Evolutionary conservation across 2,113 vertebrate genomes (phyloP).

Genomic region (Penelope pileata): DNA sequence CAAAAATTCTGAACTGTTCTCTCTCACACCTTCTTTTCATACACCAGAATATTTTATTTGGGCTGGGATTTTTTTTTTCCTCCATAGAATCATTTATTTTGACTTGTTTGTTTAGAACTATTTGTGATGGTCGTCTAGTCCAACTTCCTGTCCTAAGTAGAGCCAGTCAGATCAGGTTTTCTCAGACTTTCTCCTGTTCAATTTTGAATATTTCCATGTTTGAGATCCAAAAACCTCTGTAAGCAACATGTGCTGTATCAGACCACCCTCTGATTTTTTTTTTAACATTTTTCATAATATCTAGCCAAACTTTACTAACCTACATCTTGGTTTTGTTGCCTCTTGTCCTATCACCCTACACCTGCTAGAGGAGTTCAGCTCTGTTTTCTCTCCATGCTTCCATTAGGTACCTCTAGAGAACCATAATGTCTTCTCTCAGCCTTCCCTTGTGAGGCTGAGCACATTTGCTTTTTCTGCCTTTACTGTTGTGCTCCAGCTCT

Average conservation of each 20-base stretch:
- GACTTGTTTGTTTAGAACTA: neutral
- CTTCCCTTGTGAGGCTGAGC: neutral
- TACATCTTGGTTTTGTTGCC: no score
- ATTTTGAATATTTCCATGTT: neutral
- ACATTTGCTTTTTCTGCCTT: neutral
- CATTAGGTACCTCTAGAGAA: neutral
- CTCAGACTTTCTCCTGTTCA: neutral
- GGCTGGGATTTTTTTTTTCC: neutral
- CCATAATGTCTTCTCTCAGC: neutral
- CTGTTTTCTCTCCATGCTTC: neutral
- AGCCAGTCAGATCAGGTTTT: fast-evolving
- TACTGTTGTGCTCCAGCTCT: neutral
- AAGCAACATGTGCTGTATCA: neutral
- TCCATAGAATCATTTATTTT: neutral
- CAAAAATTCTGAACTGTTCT: neutral
- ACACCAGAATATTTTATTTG: neutral
- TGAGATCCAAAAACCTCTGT: neutral
- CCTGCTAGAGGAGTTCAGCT: neutral
- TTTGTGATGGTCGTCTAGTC: neutral
- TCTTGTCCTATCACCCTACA: neutral
- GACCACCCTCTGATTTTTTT: neutral
- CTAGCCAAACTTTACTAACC: neutral
- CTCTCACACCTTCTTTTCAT: neutral
- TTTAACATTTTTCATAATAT: neutral
- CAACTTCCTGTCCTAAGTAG: neutral